These are phyloP conservation scores for Cheiracanthium punctorium DNA, from an alignment of 2,888 invertebrate genomes.

Conservation along the genomic window DNA sequence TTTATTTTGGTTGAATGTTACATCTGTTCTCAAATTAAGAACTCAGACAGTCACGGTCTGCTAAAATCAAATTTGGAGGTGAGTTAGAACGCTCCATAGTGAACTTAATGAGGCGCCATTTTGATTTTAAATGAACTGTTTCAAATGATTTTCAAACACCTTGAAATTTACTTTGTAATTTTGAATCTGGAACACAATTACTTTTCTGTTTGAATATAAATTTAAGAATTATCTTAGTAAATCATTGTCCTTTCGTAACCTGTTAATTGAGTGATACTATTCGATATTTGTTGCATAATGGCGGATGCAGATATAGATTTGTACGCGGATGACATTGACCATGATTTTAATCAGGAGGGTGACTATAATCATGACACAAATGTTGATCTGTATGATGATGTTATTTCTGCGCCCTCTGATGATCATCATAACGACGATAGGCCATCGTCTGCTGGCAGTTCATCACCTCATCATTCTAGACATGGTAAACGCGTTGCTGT, in stretches of 20 bases:
- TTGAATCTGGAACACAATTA: neutral
- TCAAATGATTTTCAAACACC: neutral
- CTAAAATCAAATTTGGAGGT: neutral
- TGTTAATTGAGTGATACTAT: too few relatives aligned
- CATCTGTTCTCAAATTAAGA: too few relatives aligned
- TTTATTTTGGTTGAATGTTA: too few relatives aligned
- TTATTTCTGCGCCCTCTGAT: constrained; percentile 86
- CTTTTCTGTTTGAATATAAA: neutral
- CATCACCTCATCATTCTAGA: constrained; percentile 50
- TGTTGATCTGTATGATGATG: constrained; percentile 96
- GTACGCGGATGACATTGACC: constrained; percentile 96
- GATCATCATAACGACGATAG: constrained; percentile 62
- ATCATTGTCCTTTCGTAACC: too few relatives aligned
- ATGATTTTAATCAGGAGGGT: constrained; percentile 86
- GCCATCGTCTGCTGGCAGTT: constrained; percentile 62
- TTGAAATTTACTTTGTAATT: neutral
- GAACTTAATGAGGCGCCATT: neutral
- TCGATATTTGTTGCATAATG: constrained; percentile 5
- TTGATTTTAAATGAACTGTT: too few relatives aligned
- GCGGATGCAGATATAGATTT: constrained; percentile 94
- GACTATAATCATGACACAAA: constrained; percentile 84
- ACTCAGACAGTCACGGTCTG: neutral
- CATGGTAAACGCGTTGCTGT: constrained; percentile 78
- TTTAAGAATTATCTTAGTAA: too few relatives aligned
- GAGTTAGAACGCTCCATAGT: neutral